Percentiles rank a stretch among this genome's conserved stretches.
These are phyloP conservation scores for Neoscelio sp. DNA, from an alignment of 2,888 invertebrate species.

Conservation along the genomic window DNA sequence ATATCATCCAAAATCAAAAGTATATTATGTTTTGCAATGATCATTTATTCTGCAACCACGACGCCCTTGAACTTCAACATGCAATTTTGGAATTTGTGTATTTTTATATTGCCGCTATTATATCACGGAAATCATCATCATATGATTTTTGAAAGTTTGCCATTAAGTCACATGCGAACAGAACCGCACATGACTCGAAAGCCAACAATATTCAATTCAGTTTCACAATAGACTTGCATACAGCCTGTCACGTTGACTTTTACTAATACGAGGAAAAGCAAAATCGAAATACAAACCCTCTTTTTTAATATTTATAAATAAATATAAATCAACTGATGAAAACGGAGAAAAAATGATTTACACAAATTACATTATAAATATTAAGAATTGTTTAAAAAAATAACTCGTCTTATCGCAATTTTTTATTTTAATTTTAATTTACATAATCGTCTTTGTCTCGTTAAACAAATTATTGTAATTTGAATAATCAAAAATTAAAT, in stretches of 20 bases:
- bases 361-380: no score
- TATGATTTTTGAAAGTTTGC: slow-evolving; percentile 56
- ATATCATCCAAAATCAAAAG: no score
- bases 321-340: no score
- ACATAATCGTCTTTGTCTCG: no score
- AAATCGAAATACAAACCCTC: neutral
- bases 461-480: no score
- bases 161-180: slow-evolving; percentile 33
- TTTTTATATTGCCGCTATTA: neutral
- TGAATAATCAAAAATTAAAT: no score
- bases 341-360: no score
- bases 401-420: no score
- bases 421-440: no score
- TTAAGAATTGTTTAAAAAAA: no score
- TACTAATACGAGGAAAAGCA: neutral
- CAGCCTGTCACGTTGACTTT: neutral
- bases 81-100: neutral
- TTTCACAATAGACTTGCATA: slow-evolving; percentile 26
- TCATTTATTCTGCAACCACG: slow-evolving; percentile 4
- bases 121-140: neutral
- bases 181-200: slow-evolving; percentile 32
- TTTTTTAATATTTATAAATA: neutral
- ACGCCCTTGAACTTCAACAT: slow-evolving; percentile 18
- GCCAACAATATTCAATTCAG: slow-evolving; percentile 43
- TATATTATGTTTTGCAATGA: no score